Base-by-base conservation (phyloP, 92 coral and sea anemone genomes). In the Isaurus tuberculatus region DNA sequence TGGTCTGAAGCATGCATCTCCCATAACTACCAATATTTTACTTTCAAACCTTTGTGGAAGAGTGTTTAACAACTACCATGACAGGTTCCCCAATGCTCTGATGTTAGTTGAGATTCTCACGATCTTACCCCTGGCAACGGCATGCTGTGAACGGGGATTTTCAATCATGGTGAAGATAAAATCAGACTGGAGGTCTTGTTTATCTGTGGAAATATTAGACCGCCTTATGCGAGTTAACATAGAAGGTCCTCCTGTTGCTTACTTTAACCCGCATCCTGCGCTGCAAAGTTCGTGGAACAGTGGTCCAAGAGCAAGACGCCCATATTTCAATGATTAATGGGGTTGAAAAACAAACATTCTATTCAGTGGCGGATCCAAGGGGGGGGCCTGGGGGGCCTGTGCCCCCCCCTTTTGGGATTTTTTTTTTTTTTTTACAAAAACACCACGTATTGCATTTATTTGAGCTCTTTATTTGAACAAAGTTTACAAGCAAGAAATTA, bases 121-220 rank as follows among this genome's bases (percentile, higher is more conserved):
- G 8, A 51, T 51, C 22, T 51, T 51, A 51, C 49, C 60, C 60
- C 60, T 51, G 19, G 4, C 60, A 4, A 51, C 60, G 22, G 17
- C 60, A 36, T 36, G 42, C 4, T 36, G 88, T 84, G 83, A 63
- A n/a, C 74, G 75, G 23, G 83, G 88, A 9, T 84, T 84, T 49
- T 84, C 88, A 9, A 26, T 84, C 28, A 84, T 84, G 88, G 69
- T 74, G 7, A 84, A 84, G 46, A 74, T 84, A 20, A 75, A 75
- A 27, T 84, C 88, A 46, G 83, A 84, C 73, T 84, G 88, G 74
- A 75, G 88, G 63, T 84, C 74, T 3, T 75, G 83, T 49, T 26
- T 84, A 43, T 84, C 88, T 29, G 88, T 73, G 28, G 79, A 83
- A 27, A 36, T 46, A 19, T 33, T 83, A 70, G 86, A 83, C 86